These are phyloP conservation scores for Cromileptes altivelis DNA, from an alignment of 2,113 vertebrate species.

Conservation along the genomic window DNA sequence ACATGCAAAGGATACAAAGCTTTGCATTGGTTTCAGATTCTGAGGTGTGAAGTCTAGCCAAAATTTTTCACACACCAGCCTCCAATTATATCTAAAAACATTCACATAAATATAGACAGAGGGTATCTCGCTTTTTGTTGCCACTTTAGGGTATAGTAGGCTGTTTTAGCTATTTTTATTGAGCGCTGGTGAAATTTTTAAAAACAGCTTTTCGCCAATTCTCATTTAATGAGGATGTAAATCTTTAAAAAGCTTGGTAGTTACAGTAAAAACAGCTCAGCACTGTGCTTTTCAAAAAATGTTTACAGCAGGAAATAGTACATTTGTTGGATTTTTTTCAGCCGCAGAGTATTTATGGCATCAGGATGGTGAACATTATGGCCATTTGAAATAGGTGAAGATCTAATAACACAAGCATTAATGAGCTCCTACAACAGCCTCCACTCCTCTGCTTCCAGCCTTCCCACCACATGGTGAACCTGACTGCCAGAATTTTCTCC, in stretches of 20 bases:
- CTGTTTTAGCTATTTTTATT: not conserved
- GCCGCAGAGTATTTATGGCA: not conserved
- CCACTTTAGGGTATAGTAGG: not conserved
- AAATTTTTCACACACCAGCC: not conserved
- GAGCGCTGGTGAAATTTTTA: not conserved
- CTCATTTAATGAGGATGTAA: not conserved
- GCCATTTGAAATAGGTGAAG: not conserved
- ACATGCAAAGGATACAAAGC: constrained; percentile 4
- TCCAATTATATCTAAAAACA: constrained; percentile 3
- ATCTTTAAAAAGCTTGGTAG: not conserved
- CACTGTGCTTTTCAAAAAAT: not conserved
- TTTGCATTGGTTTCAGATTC: constrained; percentile 8
- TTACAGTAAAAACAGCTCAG: not conserved
- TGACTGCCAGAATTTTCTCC: not conserved
- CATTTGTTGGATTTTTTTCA: not conserved
- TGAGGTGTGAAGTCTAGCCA: constrained; percentile 26
- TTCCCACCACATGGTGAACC: not conserved
- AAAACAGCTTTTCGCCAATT: not conserved
- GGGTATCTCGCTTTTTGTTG: not conserved
- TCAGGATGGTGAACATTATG: not conserved
- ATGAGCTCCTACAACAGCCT: not conserved
- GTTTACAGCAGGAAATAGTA: too few relatives aligned
- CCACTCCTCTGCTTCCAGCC: not conserved
- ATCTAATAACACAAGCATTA: not conserved
- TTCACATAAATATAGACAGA: not conserved